Base-by-base conservation (phyloP, 37 sponge, comb jelly and placozoan species). In the Diacarnus erythraeanus region DNA sequence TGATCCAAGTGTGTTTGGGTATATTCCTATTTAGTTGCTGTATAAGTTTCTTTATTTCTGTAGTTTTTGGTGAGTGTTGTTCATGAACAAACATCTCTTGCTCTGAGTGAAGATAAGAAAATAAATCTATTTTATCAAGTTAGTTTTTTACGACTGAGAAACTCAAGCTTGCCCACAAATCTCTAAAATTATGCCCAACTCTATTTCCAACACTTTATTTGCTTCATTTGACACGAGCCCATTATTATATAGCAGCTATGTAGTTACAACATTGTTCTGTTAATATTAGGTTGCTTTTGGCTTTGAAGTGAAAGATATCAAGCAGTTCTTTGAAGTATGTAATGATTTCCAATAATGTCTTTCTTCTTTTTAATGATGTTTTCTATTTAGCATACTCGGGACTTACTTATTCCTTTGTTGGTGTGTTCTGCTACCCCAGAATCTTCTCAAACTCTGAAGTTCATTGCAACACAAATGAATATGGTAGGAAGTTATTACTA, bases 271-370 rank as follows among this genome's bases (percentile, higher is more conserved):
- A 10, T 23, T 64, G 25, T 29, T 64, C 35, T 67, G 4, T 29
- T 67, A 36, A 3, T 8, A 63, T 5, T 39, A 86, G 87, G 75
- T 80, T n/a, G 73, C 82, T 35, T 27, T 34, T 57, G 68, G 57
- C 15, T 86, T 86, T 76, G 87, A 30, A n/a, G 38, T 72, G 43
- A 74, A 80, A 17, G 63, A 73, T 38, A 31, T 81, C 35, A 75
- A 58, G 42, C 42, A 66, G 0, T 81, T 86, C 33, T 72, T 86
- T 36, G 43, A 80, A 60, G 87, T 80, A 36, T 41, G 67, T 26
- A 74, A 36, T 18, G 43, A 21, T 20, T 18, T 43, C 22, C 42
- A 74, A 37, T 17, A 29, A 0, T 35, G 39, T 56, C 44, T 22
- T 54, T 74, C 17, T 42, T 21, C 18, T 42, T 5, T 27, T 6